Evolutionary conservation across 2,888 invertebrate species (phyloP).

Genomic region (Pristionchus entomophagus): DNA sequence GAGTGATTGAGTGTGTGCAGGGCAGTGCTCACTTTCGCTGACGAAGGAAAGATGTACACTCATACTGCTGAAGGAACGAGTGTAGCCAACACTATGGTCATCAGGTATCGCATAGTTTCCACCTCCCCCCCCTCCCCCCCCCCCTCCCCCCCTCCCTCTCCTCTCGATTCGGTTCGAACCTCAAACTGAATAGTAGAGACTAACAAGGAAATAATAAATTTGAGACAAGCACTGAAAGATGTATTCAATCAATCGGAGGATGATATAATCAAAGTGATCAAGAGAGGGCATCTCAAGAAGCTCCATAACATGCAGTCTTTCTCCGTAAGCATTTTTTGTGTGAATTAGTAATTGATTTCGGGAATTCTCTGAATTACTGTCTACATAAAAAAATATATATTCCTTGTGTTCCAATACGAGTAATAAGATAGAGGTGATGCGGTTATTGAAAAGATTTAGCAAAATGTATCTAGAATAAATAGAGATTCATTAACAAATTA

Average conservation of each 20-base stretch:
- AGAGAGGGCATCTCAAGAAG: conserved; percentile 3
- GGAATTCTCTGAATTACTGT: too few species aligned
- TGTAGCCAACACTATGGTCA: conserved; percentile 11
- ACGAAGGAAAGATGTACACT: background rate
- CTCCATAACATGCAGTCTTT: conserved; percentile 18
- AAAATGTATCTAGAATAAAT: too few species aligned
- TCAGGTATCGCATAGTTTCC: background rate
- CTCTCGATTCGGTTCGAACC: too few species aligned
- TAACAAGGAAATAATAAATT: too few species aligned
- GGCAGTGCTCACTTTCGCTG: background rate
- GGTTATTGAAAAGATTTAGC: too few species aligned
- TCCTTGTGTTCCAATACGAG: background rate
- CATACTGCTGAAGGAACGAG: conserved; percentile 16
- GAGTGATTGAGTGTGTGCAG: background rate
- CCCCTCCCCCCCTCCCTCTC: too few species aligned
- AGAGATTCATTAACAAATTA: too few species aligned
- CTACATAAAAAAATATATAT: background rate
- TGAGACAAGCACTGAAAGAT: conserved; percentile 22
- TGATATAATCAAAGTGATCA: conserved; percentile 27
- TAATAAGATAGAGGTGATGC: background rate
- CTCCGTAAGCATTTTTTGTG: too few species aligned
- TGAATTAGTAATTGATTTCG: background rate
- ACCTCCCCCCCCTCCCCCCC: background rate
- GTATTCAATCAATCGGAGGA: conserved; percentile 20
- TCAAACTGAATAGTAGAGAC: too few species aligned